Percentiles rank a stretch among this genome's conserved stretches.
phyloP scores from a whole-genome alignment of 2,888 invertebrate species.

The Hedychridium roseum region DNA sequence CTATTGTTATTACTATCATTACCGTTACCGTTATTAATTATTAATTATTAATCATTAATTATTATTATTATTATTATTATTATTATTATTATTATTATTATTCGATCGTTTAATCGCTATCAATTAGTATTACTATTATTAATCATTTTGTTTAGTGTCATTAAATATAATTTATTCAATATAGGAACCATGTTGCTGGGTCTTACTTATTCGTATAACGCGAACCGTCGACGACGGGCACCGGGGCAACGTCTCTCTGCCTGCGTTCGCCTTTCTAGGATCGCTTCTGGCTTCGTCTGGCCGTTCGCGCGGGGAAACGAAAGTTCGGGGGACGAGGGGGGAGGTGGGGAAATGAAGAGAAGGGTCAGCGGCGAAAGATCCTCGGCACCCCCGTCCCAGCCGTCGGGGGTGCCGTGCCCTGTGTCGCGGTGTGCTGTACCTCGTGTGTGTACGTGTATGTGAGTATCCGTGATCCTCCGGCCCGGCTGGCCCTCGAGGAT shows the following conservation, averaged over 20 bases:
- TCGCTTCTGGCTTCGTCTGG: not conserved
- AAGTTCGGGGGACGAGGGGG: not conserved
- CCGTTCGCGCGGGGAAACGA: constrained; percentile 2
- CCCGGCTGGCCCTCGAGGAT: too few relatives aligned
- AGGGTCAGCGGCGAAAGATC: constrained; percentile 8
- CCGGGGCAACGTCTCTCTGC: not conserved
- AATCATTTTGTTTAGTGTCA: constrained; percentile 45
- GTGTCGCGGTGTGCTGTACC: constrained; percentile 14
- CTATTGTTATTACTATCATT: constrained; percentile 36
- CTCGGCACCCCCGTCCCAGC: constrained; percentile 24
- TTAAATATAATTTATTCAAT: constrained; percentile 61
- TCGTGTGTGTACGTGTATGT: too few relatives aligned
- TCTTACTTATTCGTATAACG: constrained; percentile 32
- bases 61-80: constrained; percentile 36
- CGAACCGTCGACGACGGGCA: constrained; percentile 1
- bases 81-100: constrained; percentile 46
- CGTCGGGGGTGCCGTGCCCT: constrained; percentile 22
- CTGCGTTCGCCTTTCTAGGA: constrained; percentile 3
- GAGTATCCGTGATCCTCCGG: too few relatives aligned
- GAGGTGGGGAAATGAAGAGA: constrained; percentile 9
- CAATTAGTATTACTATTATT: constrained; percentile 41
- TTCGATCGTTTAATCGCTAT: constrained; percentile 30
- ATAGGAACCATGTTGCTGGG: constrained; percentile 63
- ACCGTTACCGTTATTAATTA: too few relatives aligned
- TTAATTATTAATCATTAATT: too few relatives aligned